Evolutionary conservation across 2,888 invertebrate species (phyloP).

Genomic region (Neoascia interrupta): DNA sequence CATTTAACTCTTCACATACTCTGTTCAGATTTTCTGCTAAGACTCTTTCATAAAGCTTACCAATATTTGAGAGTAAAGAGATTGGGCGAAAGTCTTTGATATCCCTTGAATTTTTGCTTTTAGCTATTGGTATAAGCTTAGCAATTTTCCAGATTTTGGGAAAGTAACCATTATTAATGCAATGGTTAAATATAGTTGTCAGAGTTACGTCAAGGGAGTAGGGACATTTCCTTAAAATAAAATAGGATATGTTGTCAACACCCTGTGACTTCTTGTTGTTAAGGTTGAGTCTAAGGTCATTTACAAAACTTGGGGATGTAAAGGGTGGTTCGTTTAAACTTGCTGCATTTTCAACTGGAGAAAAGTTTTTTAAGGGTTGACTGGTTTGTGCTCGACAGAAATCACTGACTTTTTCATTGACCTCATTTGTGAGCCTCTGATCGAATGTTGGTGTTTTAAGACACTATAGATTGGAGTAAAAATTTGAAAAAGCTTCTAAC

Average conservation of each 20-base stretch:
- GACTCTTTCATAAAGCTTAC: too few species aligned
- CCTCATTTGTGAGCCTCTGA: background rate
- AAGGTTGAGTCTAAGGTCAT: background rate
- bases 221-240: conserved; percentile 8
- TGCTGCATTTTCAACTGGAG: background rate
- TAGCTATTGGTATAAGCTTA: background rate
- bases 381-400: background rate
- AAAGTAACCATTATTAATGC: too few species aligned
- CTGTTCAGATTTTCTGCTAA: background rate
- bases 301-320: background rate
- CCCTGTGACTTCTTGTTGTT: conserved; percentile 1
- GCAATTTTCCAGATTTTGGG: too few species aligned
- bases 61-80: background rate
- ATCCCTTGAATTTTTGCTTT: background rate
- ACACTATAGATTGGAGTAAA: conserved; percentile 8
- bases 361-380: background rate
- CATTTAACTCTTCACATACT: background rate
- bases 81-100: conserved; percentile 5
- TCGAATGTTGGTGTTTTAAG: background rate
- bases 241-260: conserved; percentile 1
- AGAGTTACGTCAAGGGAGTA: background rate
- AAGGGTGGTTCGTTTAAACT: background rate
- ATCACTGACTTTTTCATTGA: background rate
- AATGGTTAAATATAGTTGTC: background rate
- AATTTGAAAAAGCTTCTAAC: conserved; percentile 11